Evolutionary conservation across 2,888 invertebrate species (phyloP).

Genomic region (Aspidiotus rigidus): DNA sequence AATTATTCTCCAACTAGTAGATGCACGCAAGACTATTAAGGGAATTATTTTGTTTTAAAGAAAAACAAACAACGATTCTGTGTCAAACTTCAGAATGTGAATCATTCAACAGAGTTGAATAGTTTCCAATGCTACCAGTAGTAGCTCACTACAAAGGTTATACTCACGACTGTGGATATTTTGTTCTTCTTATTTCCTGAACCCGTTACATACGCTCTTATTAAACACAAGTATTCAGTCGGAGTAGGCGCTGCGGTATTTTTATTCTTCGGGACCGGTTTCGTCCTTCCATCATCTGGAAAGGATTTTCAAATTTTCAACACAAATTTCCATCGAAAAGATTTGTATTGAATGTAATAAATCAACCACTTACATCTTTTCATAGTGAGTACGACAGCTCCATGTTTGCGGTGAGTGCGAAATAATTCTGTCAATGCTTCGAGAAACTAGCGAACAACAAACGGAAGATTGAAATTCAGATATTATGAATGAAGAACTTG

Average conservation of each 20-base stretch:
- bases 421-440: constrained; percentile 76
- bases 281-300: constrained; percentile 69
- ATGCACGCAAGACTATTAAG: too few relatives aligned
- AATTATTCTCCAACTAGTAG: too few relatives aligned
- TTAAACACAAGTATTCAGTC: constrained; percentile 68
- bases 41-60: too few relatives aligned
- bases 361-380: constrained; percentile 72
- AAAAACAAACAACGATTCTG: too few relatives aligned
- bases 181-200: constrained; percentile 55
- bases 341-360: not conserved
- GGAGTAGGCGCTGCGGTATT: constrained; percentile 53
- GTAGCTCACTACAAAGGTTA: not conserved
- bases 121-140: not conserved
- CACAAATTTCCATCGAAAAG: not conserved
- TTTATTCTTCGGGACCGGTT: constrained; percentile 63
- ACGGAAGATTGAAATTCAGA: constrained; percentile 13
- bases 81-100: too few relatives aligned
- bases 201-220: constrained; percentile 62
- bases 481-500: not conserved
- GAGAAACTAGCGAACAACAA: constrained; percentile 58
- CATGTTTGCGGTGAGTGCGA: constrained; percentile 67
- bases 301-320: constrained; percentile 35
- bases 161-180: constrained; percentile 45
- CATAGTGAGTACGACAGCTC: constrained; percentile 79
- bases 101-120: not conserved